Conservation (phyloP, 2,797 vertebrate genomes). For the Buceros bicornis region DNA sequence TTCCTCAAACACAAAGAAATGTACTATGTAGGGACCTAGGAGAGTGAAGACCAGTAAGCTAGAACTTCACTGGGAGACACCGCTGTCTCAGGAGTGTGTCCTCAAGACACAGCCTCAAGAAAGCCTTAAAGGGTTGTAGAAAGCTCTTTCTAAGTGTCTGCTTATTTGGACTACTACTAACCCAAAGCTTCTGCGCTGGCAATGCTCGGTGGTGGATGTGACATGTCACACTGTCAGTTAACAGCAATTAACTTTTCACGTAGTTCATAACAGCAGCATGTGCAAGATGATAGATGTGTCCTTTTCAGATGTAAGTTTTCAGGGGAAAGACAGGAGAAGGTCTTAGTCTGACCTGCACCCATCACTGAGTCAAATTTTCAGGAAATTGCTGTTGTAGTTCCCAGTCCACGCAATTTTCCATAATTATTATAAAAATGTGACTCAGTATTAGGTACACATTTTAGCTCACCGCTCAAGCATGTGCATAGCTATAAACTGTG, state of each 20-base stretch:
- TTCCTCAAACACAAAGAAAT: background rate
- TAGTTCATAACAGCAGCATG: background rate
- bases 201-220: background rate
- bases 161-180: background rate
- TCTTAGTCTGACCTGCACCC: background rate
- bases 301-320: background rate
- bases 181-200: background rate
- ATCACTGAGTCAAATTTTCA: background rate
- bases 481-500: background rate
- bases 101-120: background rate
- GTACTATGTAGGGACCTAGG: background rate
- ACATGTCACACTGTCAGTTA: background rate
- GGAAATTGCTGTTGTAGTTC: background rate
- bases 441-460: background rate
- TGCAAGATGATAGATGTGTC: background rate
- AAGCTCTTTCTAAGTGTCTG: background rate
- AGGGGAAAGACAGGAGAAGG: background rate
- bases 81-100: background rate
- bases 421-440: background rate
- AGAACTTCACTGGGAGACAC: background rate
- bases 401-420: background rate
- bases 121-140: background rate
- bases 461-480: background rate
- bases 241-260: background rate
- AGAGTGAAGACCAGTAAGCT: background rate